Evolutionary conservation across 2,888 invertebrate species (phyloP), one percentile per base, ranked within the genome.

Genomic region (Xylocampa areola): DNA sequence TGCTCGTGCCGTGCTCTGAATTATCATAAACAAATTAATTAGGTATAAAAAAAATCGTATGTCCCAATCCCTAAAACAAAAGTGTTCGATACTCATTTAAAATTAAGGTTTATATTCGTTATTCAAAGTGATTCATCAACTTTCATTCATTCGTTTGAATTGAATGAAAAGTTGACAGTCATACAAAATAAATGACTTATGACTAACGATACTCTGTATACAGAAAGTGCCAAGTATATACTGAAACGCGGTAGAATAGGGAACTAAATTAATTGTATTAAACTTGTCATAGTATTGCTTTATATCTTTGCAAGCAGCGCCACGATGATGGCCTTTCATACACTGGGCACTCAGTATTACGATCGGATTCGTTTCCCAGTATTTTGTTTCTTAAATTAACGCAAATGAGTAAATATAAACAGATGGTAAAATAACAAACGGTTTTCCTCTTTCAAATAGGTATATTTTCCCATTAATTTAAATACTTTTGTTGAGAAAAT

Each of bases 151-250:
- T 68, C 53, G 29, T 63, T 76, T 50, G 33, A 58, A 57, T 59
- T 64, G 61, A 67, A 68, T 65, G 45, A 61, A 64, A 67, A 76
- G 58, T 63, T 35, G 54, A 66, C 59, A 75, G 80, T 76, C 79
- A 79, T 63, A 60, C 45, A 35, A 49, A 60, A 66, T 72, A 72
- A 75, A 75, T 75, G 71, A 70, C 45, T 60, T 54, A 64, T 79
- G 77, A 79, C 76, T 73, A 66, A 79, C 54, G 67, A 73, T 70
- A 55, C 41, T 58, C 33, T 21, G 29, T 29, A 41, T 33, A 25
- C 25, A 23, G 14, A 10, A 4, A 0, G 16, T 1, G 8, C 7
- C 59, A 36, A 33, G 41, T 29, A 5, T 25, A 32, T 1, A 11
- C 33, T 58, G 48, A 1, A 5, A 8, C 11, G 5, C 10, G 4